A percentile compares a stretch with the other conserved stretches of the same genome.
phyloP scores from a whole-genome alignment of 1,140 invertebrate species.

The Meteorus sp. region DNA sequence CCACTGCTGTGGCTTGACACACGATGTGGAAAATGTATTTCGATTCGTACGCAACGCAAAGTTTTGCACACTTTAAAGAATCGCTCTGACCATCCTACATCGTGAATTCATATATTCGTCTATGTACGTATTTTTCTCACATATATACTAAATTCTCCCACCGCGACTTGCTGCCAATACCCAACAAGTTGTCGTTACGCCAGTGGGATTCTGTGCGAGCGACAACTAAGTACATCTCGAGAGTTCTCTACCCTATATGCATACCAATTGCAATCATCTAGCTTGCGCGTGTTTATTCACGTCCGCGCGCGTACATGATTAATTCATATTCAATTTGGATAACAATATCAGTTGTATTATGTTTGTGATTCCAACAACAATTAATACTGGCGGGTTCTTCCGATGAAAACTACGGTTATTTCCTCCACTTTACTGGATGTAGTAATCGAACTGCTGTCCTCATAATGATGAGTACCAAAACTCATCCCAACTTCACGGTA shows the following conservation, averaged over 20 bases:
- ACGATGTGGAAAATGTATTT: constrained; percentile 6
- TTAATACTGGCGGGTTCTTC: too few relatives aligned
- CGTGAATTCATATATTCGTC: constrained; percentile 16
- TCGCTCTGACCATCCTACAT: constrained; percentile 22
- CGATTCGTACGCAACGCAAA: constrained; percentile 22
- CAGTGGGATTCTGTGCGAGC: constrained; percentile 22
- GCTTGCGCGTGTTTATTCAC: constrained; percentile 17
- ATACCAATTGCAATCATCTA: too few relatives aligned
- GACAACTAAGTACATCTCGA: neutral
- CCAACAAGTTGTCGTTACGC: constrained; percentile 37
- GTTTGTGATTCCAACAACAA: too few relatives aligned
- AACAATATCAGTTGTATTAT: too few relatives aligned
- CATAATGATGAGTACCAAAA: too few relatives aligned
- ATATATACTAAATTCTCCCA: neutral
- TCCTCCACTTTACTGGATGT: too few relatives aligned
- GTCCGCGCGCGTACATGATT: constrained; percentile 15
- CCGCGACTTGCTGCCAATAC: constrained; percentile 29
- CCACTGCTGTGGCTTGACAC: neutral
- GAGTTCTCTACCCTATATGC: neutral
- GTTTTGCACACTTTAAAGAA: constrained; percentile 15
- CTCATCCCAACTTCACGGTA: too few relatives aligned
- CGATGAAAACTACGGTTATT: too few relatives aligned
- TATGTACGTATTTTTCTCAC: neutral
- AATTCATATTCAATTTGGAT: constrained; percentile 7
- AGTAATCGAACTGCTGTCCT: too few relatives aligned